Evolutionary conservation across 2,113 vertebrate species (phyloP), one percentile per base, ranked within the genome.

Genomic region (Nothobranchius furzeri): DNA sequence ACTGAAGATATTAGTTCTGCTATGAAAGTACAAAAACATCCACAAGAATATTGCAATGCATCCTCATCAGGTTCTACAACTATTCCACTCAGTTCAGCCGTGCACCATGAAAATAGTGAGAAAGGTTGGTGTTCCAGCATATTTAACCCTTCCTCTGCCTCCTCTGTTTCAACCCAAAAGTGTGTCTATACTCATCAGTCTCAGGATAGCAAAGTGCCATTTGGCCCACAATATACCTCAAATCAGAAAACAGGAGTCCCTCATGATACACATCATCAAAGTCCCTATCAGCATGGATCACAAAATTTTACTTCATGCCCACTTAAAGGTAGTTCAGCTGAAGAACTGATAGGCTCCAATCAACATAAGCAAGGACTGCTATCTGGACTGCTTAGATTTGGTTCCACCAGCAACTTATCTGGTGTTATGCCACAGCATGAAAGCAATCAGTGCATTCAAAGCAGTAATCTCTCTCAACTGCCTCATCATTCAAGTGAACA

Each of bases 51-150:
- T 57, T 68, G 62, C 42, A 43, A 64, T 40, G 52, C 59, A 9
- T 43, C 63, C 64, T 56, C 67, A 65, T 53, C 70, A 52, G 48
- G 64, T 17, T 60, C 68, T 1, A 56, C 53, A 46, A 68, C 59
- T 13, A 30, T 30, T 35, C 35, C 49, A n/a, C 52, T 74, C 12
- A 83, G 43, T 52, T 0, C 68, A 20, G 3, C 68, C 14, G 14
- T 73, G 15, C 56, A 70, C 17, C 84, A 89, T 45, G 69, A 76
- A 56, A 88, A 61, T 35, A 66, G 55, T 11, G 92, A 93, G 24
- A 91, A 78, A 51, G 85, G 90, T 9, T 92, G 90, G 92, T 89
- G 93, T 69, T 92, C 92, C 4, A 89, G 59, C 73, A 69, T 93
- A 37, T 93, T 92, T 46, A 83, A 71, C 24, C 50, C 83, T 20